Conservation (phyloP, 2,888 invertebrate genomes). For the Limnephilus marmoratus region DNA sequence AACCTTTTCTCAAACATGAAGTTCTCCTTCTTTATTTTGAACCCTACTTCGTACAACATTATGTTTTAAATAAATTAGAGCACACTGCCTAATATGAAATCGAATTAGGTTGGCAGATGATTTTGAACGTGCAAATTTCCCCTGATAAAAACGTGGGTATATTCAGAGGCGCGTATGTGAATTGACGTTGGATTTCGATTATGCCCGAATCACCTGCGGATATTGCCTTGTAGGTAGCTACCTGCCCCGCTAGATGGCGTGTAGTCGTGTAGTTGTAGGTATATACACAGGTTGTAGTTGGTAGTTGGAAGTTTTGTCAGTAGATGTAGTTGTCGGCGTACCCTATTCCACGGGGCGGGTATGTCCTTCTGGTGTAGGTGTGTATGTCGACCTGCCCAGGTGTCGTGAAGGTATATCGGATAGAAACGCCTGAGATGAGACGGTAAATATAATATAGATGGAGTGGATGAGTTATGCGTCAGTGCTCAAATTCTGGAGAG, state of each 20-base stretch:
- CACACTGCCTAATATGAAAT: background rate
- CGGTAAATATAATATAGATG: conserved; percentile 12
- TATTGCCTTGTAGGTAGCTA: conserved; percentile 28
- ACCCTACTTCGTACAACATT: no score
- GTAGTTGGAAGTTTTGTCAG: background rate
- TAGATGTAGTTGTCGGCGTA: background rate
- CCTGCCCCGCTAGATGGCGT: background rate
- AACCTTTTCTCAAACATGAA: no score
- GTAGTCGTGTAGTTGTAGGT: background rate
- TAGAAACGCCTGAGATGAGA: conserved; percentile 6
- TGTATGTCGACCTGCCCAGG: background rate
- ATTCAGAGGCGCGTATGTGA: conserved; percentile 9
- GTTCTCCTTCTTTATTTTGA: no score
- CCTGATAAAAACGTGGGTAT: background rate
- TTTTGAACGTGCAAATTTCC: background rate
- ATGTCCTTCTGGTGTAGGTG: background rate
- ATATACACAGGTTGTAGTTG: background rate
- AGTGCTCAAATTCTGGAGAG: background rate
- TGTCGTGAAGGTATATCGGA: background rate
- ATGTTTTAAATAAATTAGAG: background rate
- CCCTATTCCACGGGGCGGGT: background rate
- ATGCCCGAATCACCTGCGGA: conserved; percentile 48
- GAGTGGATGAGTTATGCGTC: background rate
- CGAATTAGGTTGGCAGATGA: background rate
- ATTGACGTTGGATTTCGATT: conserved; percentile 45